Percentiles rank a stretch among this genome's conserved stretches.
Evolutionary conservation across 2,113 vertebrate genomes (phyloP).

Genomic region (Leptosomus discolor): DNA sequence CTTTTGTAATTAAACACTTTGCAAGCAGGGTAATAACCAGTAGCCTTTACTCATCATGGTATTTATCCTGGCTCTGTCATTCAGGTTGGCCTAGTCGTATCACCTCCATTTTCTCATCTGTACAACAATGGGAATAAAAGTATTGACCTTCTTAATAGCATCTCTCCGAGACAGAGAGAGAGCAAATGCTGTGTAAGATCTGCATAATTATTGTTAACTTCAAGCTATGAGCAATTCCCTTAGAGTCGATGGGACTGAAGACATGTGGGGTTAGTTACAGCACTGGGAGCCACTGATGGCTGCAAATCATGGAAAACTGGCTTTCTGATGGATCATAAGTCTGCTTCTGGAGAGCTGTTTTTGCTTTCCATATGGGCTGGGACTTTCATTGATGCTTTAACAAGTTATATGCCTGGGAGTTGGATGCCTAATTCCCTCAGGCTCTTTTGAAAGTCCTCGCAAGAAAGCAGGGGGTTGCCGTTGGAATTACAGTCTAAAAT

Average conservation of each 20-base stretch:
- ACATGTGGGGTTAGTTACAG: background rate
- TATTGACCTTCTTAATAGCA: background rate
- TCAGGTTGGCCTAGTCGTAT: background rate
- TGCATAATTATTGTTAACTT: conserved; percentile 1
- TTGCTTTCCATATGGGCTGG: background rate
- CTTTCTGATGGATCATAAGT: background rate
- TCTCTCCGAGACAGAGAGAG: background rate
- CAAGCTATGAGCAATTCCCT: background rate
- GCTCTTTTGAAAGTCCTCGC: background rate
- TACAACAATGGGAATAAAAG: background rate
- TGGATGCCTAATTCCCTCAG: background rate
- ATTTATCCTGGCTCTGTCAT: background rate
- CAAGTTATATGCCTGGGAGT: background rate
- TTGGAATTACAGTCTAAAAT: background rate
- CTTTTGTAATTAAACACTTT: background rate
- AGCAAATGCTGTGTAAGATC: background rate
- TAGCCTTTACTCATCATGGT: background rate
- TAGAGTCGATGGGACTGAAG: background rate
- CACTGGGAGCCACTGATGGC: background rate
- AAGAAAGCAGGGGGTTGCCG: background rate
- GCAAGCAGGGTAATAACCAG: background rate
- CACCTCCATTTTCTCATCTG: background rate
- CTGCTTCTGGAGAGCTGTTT: background rate
- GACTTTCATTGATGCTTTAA: background rate
- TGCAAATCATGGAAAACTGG: background rate